Evolutionary conservation across 2,113 vertebrate species (phyloP).

Genomic region (Euleptes europaea): DNA sequence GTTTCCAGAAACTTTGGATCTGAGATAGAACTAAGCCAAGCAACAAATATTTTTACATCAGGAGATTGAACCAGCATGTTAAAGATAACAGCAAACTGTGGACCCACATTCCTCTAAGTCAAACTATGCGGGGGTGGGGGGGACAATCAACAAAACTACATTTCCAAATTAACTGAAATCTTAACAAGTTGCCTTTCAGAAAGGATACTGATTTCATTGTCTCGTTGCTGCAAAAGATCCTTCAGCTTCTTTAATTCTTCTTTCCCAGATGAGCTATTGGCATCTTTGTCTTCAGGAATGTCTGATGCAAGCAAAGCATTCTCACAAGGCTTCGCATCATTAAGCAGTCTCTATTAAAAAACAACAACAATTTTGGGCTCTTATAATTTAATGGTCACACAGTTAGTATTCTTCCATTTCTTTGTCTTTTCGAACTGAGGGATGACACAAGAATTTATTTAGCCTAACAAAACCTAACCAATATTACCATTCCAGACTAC

Average conservation of each 20-base stretch:
- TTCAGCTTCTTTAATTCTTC: conserved; percentile 79
- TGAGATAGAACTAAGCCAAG: neutral
- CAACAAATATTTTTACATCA: neutral
- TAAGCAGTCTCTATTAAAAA: conserved; percentile 74
- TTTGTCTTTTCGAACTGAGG: neutral
- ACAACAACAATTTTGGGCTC: neutral
- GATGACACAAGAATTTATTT: neutral
- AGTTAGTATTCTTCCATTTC: neutral
- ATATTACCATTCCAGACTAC: neutral
- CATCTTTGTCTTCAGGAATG: conserved; percentile 19
- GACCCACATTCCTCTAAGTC: neutral
- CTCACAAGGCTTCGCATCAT: conserved; percentile 43
- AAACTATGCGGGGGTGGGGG: conserved; percentile 6
- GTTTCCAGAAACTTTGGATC: conserved; percentile 9
- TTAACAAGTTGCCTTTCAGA: neutral
- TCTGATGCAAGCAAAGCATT: conserved; percentile 29
- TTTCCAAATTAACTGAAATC: conserved; percentile 1
- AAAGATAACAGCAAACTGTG: neutral
- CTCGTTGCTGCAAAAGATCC: conserved; percentile 84
- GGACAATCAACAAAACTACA: neutral
- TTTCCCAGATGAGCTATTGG: conserved; percentile 3
- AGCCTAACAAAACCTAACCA: neutral
- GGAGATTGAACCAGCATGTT: conserved; percentile 23
- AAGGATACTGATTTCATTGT: conserved; percentile 98
- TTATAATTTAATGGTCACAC: neutral